Conservation (phyloP, 2,797 vertebrate species). For the Rhabdomys pumilio region DNA sequence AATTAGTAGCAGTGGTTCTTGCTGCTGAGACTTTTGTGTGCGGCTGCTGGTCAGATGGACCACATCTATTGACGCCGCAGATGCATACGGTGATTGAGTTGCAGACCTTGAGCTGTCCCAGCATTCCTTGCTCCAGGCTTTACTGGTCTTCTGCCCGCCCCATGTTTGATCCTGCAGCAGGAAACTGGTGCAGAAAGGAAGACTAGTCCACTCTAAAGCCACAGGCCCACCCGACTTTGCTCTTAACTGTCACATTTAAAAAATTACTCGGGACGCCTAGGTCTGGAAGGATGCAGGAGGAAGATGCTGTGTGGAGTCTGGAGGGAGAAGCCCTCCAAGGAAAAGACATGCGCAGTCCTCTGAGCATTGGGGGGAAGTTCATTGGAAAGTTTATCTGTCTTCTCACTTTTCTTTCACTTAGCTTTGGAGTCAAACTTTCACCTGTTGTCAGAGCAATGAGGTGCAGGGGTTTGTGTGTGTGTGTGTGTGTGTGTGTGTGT, state of each 20-base stretch:
- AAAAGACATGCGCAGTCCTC: not conserved
- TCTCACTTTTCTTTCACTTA: not conserved
- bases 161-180: slow-evolving; percentile 17
- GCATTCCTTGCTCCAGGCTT: not conserved
- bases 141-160: not conserved
- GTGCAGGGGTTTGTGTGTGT: not conserved
- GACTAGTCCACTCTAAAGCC: slow-evolving; percentile 55
- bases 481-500: not conserved
- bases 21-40: not conserved
- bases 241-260: not conserved
- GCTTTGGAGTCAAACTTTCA: slow-evolving; percentile 66
- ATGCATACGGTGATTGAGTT: not conserved
- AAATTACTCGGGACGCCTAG: not conserved
- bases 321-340: not conserved
- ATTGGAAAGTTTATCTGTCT: not conserved
- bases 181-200: slow-evolving; percentile 64
- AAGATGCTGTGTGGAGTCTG: not conserved
- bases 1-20: not conserved
- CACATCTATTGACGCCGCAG: accelerated
- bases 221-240: not conserved
- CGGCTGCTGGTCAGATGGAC: not conserved
- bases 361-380: not conserved
- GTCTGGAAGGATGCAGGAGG: not conserved
- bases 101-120: not conserved
- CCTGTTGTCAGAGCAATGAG: slow-evolving; percentile 41